Conservation (phyloP, 2,113 vertebrate species). For the Hypomesus transpacificus region DNA sequence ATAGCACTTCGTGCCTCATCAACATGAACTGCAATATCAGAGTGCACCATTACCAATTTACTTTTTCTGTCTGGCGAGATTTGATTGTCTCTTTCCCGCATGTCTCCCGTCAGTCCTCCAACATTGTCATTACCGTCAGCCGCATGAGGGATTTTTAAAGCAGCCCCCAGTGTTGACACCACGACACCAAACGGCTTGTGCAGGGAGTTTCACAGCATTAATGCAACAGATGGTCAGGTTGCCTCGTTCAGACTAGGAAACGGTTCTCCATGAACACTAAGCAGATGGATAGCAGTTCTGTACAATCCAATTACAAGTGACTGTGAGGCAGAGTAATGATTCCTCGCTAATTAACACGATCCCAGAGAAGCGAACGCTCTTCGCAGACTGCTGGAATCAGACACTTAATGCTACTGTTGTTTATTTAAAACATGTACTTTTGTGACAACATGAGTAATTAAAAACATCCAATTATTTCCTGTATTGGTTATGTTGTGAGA, state of each 20-base stretch:
- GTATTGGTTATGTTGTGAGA: no score
- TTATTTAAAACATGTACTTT: not conserved
- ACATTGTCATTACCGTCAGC: conserved; percentile 1
- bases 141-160: conserved; percentile 12
- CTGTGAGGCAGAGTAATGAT: conserved; percentile 17
- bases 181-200: not conserved
- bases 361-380: not conserved
- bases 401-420: no score
- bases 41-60: conserved; percentile 9
- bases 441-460: not conserved
- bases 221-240: conserved; percentile 29
- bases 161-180: not conserved
- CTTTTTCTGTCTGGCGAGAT: not conserved
- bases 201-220: conserved; percentile 14
- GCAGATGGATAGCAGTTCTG: conserved; percentile 18
- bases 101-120: conserved; percentile 11
- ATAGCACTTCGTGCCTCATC: not conserved
- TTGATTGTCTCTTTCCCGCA: not conserved
- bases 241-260: conserved; percentile 5
- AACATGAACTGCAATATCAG: not conserved
- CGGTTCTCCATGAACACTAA: conserved; percentile 7
- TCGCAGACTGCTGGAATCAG: not conserved
- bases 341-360: conserved; percentile 23
- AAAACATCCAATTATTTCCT: no score
- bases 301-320: conserved; percentile 27